phyloP scores from a whole-genome alignment of 2,797 vertebrate species.

The Gymnocypris eckloni region DNA sequence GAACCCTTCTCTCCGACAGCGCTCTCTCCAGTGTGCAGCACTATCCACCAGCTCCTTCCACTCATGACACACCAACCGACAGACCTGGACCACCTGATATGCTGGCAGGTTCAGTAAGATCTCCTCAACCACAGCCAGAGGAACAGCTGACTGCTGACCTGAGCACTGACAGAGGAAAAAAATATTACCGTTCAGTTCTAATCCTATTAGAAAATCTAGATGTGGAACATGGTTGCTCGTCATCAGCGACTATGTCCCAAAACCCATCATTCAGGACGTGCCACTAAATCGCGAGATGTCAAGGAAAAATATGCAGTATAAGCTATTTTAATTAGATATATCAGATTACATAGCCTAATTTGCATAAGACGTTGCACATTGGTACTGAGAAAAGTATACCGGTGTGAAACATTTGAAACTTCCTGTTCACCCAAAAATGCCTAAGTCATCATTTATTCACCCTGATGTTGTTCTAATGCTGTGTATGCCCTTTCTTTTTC shows the following conservation, averaged over 20 bases:
- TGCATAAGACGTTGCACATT: too few relatives aligned
- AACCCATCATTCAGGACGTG: too few relatives aligned
- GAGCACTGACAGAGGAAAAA: not conserved
- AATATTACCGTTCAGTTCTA: not conserved
- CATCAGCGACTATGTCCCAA: not conserved
- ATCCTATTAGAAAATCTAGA: not conserved
- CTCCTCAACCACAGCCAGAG: slow-evolving; percentile 82
- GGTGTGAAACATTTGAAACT: too few relatives aligned
- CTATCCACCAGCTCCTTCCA: slow-evolving; percentile 81
- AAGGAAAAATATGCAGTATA: too few relatives aligned
- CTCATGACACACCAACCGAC: slow-evolving; percentile 81
- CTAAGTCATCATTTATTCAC: too few relatives aligned
- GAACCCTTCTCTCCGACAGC: slow-evolving; percentile 75
- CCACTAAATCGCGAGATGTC: too few relatives aligned
- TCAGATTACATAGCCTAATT: too few relatives aligned
- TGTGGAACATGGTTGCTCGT: not conserved
- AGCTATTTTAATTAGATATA: too few relatives aligned
- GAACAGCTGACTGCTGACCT: slow-evolving; percentile 64
- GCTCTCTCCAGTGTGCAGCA: not conserved
- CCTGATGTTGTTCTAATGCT: too few relatives aligned
- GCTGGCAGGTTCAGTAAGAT: slow-evolving; percentile 82
- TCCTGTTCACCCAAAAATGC: too few relatives aligned
- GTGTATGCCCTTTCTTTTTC: too few relatives aligned
- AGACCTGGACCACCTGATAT: slow-evolving; percentile 75
- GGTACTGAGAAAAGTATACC: too few relatives aligned